phyloP scores from a whole-genome alignment of 2,113 vertebrate species.

The Bostrychus sinensis region DNA sequence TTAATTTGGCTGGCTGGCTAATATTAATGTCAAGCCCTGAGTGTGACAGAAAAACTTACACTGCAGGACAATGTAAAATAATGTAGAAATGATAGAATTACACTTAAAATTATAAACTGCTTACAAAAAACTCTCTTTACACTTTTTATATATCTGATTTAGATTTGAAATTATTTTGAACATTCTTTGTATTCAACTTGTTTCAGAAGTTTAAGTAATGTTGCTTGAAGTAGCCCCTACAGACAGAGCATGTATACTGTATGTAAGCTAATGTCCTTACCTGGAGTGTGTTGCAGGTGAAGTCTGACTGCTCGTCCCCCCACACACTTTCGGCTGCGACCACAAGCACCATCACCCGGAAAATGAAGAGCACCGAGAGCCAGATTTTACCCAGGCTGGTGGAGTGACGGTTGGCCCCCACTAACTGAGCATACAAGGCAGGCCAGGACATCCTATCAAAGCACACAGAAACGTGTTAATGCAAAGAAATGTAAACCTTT shows the following conservation, averaged over 20 bases:
- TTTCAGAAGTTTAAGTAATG: too few species aligned
- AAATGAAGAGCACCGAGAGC: conserved; percentile 93
- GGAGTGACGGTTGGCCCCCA: conserved; percentile 89
- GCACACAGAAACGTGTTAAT: neutral
- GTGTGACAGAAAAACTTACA: too few species aligned
- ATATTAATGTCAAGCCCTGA: too few species aligned
- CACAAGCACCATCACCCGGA: conserved; percentile 92
- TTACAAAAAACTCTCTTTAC: too few species aligned
- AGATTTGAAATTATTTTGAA: too few species aligned
- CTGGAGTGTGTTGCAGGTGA: conserved; percentile 91
- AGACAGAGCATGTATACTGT: neutral
- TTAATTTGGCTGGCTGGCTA: too few species aligned
- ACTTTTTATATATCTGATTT: too few species aligned
- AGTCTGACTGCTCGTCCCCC: conserved; percentile 93
- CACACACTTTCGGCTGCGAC: conserved; percentile 92
- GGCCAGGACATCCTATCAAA: conserved; percentile 88
- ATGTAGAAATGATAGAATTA: neutral
- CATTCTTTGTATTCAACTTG: too few species aligned
- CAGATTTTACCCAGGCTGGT: conserved; percentile 93
- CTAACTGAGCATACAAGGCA: conserved; percentile 80
- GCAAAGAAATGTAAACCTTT: too few species aligned
- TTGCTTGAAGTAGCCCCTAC: too few species aligned
- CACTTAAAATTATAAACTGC: too few species aligned
- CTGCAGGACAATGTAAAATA: too few species aligned
- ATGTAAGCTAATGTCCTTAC: conserved; percentile 23